Evolutionary conservation across 2,113 vertebrate species (phyloP), one percentile per base, ranked within the genome.

Genomic region (Peromyscus polionotus): DNA sequence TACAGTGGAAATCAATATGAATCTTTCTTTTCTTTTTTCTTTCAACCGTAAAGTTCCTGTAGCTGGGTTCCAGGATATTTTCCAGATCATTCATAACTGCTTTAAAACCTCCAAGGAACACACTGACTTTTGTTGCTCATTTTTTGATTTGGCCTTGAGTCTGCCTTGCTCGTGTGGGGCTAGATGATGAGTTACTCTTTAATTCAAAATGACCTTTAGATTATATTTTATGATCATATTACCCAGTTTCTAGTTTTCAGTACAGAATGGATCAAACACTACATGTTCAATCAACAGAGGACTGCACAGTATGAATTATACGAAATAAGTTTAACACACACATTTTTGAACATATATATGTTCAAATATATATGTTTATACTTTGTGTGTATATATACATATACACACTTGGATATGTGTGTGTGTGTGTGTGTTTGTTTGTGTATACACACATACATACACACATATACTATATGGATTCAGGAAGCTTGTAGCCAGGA

Each of bases 171-270:
- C 42, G 0, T 81, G 36, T 24, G 61, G 72, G 48, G 61, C 59
- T 90, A 65, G 36, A 80, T 93, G 77, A 42, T 96, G 61, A 72
- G 76, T 95, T 91, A 65, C 89, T 95, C 81, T 85, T 97, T 91
- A 95, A 95, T 85, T 68, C 3, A 31, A 86, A 93, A 48, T 96
- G 90, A 80, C 67, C 80, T 93, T 95, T 45, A 81, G 51, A 75
- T 86, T 94, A 67, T 88, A 86, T 94, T 96, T 96, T 92, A 94
- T 92, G 90, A 51, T 96, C 65, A 51, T 67, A 84, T 96, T 75
- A 87, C 76, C 10, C 51, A 45, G 26, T 51, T 51, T 95, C 70
- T 26, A 45, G 39, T 89, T 97, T 94, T 88, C 31, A 95, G 31
- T 61, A 42, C 24, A 85, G 39, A 39, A 75, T 61, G 26, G 24